Conservation (phyloP, 2,797 vertebrate species). For the Distichodus sexfasciatus region DNA sequence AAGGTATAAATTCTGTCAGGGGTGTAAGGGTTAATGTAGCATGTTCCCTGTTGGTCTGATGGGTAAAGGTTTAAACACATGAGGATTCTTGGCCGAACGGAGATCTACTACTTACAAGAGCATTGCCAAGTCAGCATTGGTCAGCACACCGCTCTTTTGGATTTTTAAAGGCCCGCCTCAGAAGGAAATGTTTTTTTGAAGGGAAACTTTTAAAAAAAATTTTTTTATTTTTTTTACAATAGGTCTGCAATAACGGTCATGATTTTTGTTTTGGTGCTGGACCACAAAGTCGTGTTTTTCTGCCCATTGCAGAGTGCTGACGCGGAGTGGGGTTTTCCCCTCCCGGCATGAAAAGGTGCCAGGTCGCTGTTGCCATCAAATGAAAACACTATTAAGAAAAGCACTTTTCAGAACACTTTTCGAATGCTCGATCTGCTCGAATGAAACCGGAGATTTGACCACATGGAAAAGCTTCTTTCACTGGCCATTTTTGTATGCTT, state of each 20-base stretch:
- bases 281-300: conserved; percentile 1
- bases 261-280: conserved; percentile 7
- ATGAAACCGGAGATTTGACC: background rate
- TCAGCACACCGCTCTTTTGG: conserved; percentile 33
- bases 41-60: too few relatives aligned
- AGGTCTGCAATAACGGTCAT: background rate
- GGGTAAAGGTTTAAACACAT: too few relatives aligned
- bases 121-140: conserved; percentile 30
- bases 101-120: too few relatives aligned
- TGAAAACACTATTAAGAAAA: background rate
- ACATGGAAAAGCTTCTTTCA: background rate
- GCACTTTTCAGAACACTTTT: background rate
- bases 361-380: conserved; percentile 1
- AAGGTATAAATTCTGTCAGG: too few relatives aligned
- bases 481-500: background rate
- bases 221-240: conserved; percentile 13
- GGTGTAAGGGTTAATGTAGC: too few relatives aligned
- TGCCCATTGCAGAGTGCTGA: background rate
- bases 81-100: too few relatives aligned
- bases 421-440: background rate
- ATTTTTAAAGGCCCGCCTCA: conserved; percentile 20
- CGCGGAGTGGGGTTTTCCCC: conserved; percentile 4
- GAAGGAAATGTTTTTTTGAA: conserved; percentile 22
- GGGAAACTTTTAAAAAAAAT: conserved; percentile 16
- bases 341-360: background rate